Conservation (phyloP, 2,797 vertebrate genomes). For the Mycteria americana region DNA sequence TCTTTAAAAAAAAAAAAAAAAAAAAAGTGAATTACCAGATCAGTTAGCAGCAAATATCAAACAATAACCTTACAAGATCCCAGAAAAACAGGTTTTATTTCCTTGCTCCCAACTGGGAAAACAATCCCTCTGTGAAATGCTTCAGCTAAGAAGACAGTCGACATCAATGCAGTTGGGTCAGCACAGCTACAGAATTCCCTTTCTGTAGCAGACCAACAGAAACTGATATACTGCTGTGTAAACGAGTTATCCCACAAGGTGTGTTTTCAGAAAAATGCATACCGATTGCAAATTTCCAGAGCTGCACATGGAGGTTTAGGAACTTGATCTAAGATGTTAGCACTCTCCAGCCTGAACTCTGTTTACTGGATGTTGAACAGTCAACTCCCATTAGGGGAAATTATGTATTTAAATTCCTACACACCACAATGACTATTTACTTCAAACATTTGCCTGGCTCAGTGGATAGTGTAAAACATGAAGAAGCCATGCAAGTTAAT, state of each 20-base stretch:
- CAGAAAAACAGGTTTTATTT: not conserved
- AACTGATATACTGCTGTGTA: not conserved
- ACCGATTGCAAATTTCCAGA: not conserved
- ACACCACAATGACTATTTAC: not conserved
- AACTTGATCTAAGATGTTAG: not conserved
- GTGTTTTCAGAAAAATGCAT: not conserved
- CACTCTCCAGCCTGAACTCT: not conserved
- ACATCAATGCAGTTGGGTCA: not conserved
- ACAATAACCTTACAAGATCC: not conserved
- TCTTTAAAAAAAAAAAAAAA: not conserved
- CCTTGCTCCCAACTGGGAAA: not conserved
- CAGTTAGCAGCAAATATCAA: not conserved
- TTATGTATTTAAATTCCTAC: conserved; percentile 18
- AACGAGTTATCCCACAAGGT: accelerated
- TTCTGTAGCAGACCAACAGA: not conserved
- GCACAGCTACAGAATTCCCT: not conserved
- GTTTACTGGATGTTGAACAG: not conserved
- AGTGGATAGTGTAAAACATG: not conserved
- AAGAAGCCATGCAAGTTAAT: not conserved
- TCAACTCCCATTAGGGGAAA: not conserved
- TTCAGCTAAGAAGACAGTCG: not conserved
- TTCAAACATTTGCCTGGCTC: not conserved
- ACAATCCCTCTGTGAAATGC: not conserved
- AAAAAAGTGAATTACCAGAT: not conserved
- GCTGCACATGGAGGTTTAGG: not conserved